Evolutionary conservation across 2,888 invertebrate genomes (phyloP).

Genomic region (Digitonthophagus gazella): DNA sequence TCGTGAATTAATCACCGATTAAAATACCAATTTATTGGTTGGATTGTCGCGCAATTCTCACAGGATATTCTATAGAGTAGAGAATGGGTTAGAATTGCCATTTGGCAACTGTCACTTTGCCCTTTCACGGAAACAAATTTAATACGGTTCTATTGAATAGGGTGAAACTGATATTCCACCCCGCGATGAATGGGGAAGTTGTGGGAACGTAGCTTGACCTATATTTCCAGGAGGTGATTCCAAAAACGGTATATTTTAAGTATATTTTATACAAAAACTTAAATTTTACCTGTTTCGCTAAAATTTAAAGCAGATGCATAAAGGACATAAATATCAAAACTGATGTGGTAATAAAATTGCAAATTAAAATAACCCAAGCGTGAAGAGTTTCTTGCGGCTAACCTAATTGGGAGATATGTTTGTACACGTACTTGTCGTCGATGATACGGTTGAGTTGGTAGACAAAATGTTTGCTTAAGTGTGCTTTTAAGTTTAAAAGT

Average conservation of each 20-base stretch:
- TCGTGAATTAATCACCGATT: conserved; percentile 2
- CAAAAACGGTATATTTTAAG: conserved; percentile 6
- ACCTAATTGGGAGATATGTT: neutral
- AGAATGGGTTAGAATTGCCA: neutral
- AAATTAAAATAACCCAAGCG: neutral
- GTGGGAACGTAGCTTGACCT: conserved; percentile 13
- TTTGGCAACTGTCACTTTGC: conserved; percentile 5
- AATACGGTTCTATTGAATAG: conserved; percentile 6
- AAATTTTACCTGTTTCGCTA: neutral
- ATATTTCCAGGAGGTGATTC: conserved; percentile 10
- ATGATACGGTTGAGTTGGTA: neutral
- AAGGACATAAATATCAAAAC: neutral
- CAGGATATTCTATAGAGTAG: too few relatives aligned
- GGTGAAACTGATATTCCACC: conserved; percentile 6
- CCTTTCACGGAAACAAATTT: conserved; percentile 11
- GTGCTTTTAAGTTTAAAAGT: neutral
- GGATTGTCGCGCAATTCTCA: neutral
- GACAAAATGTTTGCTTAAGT: too few relatives aligned
- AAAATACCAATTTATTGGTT: neutral
- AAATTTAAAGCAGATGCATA: too few relatives aligned
- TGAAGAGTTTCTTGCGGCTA: neutral
- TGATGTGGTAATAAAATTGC: neutral
- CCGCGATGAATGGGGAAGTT: conserved; percentile 4
- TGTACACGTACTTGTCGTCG: neutral
- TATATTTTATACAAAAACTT: neutral